These are phyloP conservation scores for Pachypeltis micranthus DNA, from an alignment of 1,140 invertebrate species.

Conservation along the genomic window DNA sequence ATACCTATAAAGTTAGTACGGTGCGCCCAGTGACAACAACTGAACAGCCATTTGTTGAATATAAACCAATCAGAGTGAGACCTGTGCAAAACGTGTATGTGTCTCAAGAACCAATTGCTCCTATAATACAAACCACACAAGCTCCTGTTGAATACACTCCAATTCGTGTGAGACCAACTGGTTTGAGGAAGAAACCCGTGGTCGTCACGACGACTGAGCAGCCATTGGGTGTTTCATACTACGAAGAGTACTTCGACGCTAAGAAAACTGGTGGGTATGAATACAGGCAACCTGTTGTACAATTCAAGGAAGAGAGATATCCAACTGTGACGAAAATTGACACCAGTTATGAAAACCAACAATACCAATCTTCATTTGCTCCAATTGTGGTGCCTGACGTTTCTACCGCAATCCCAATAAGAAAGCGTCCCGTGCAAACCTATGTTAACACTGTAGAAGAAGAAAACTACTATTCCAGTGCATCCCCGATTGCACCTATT, in stretches of 20 bases:
- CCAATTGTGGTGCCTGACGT: constrained; percentile 11
- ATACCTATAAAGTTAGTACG: no score
- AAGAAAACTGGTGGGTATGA: constrained; percentile 18
- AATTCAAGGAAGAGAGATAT: constrained; percentile 9
- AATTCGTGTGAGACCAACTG: neutral
- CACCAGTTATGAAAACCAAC: neutral
- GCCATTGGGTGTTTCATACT: constrained; percentile 13
- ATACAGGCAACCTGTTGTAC: constrained; percentile 1
- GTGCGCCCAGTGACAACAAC: neutral
- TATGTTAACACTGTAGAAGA: constrained; percentile 20
- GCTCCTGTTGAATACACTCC: neutral
- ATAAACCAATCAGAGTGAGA: constrained; percentile 5
- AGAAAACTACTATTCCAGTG: constrained; percentile 19
- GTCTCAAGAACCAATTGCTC: neutral
- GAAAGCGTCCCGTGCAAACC: constrained; percentile 16
- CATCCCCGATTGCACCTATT: constrained; percentile 11
- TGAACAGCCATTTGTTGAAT: constrained; percentile 8
- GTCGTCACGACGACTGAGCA: neutral
- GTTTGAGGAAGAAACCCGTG: neutral
- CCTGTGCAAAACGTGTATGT: neutral
- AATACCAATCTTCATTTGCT: constrained; percentile 9
- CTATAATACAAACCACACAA: neutral
- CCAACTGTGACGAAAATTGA: neutral
- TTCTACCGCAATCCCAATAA: neutral
- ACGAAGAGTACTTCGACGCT: constrained; percentile 23